Evolutionary conservation across 2,113 vertebrate species (phyloP).

Genomic region (Ginglymostoma cirratum): DNA sequence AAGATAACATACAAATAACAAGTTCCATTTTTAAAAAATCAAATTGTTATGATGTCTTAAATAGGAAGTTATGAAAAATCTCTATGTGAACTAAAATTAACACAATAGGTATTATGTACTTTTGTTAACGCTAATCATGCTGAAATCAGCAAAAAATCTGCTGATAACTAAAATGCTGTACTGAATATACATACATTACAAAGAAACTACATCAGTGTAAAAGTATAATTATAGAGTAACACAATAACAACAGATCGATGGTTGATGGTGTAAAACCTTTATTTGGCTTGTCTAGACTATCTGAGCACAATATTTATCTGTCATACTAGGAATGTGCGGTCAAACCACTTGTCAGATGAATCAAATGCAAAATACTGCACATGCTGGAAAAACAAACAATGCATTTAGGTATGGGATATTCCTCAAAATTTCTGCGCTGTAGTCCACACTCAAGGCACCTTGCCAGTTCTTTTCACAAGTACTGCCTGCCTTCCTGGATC

Average conservation of each 20-base stretch:
- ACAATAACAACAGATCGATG: constrained; percentile 17
- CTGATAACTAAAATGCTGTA: background rate
- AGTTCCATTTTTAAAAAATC: background rate
- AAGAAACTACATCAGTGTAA: background rate
- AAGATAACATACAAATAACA: background rate
- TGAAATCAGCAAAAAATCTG: background rate
- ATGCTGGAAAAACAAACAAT: constrained; percentile 3
- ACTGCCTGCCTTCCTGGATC: background rate
- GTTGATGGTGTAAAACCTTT: constrained; percentile 8
- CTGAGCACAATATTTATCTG: constrained; percentile 16
- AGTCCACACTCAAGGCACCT: background rate
- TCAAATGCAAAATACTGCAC: background rate
- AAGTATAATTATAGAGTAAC: constrained; percentile 18
- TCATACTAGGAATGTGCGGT: background rate
- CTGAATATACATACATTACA: background rate
- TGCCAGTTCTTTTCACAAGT: background rate
- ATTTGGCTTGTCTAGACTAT: constrained; percentile 28
- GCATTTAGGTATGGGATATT: background rate
- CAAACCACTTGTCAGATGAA: background rate
- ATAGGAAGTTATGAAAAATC: background rate
- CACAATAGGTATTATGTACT: background rate
- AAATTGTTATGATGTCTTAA: background rate
- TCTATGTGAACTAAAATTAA: background rate
- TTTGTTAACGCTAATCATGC: background rate
- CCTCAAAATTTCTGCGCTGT: background rate